These are phyloP conservation scores for Mylabris phalerata DNA, from an alignment of 1,140 invertebrate species.

Conservation along the genomic window DNA sequence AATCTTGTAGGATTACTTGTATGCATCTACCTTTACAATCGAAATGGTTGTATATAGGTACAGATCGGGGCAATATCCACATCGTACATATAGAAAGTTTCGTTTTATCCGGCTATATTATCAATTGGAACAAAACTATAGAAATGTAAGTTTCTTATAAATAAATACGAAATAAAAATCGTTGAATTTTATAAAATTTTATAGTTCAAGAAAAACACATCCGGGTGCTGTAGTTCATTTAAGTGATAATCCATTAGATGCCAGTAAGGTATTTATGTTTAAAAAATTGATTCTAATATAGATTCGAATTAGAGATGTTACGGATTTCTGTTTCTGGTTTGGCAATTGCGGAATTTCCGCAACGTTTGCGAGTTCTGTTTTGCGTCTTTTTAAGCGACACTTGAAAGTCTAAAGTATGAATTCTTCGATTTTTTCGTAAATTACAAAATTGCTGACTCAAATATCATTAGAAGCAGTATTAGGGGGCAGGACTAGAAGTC, in stretches of 20 bases:
- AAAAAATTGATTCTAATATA: background rate
- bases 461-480: no score
- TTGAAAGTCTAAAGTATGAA: no score
- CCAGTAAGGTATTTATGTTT: slow-evolving; percentile 70
- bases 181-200: slow-evolving; percentile 37
- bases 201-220: slow-evolving; percentile 87
- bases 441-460: no score
- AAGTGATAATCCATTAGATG: slow-evolving; percentile 91
- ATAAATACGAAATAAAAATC: background rate
- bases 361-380: no score
- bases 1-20: slow-evolving; percentile 71
- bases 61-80: slow-evolving; percentile 96
- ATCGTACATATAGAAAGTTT: slow-evolving; percentile 96
- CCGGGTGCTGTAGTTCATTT: slow-evolving; percentile 91
- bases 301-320: background rate
- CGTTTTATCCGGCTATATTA: slow-evolving; percentile 92
- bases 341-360: no score
- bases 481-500: no score
- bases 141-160: slow-evolving; percentile 81
- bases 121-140: slow-evolving; percentile 99
- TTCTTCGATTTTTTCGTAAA: no score
- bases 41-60: slow-evolving; percentile 98
- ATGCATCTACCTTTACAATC: slow-evolving; percentile 91
- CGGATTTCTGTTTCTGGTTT: no score
- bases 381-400: no score